Base-by-base conservation (phyloP, 2,888 invertebrate species). In the Bembecia ichneumoniformis region DNA sequence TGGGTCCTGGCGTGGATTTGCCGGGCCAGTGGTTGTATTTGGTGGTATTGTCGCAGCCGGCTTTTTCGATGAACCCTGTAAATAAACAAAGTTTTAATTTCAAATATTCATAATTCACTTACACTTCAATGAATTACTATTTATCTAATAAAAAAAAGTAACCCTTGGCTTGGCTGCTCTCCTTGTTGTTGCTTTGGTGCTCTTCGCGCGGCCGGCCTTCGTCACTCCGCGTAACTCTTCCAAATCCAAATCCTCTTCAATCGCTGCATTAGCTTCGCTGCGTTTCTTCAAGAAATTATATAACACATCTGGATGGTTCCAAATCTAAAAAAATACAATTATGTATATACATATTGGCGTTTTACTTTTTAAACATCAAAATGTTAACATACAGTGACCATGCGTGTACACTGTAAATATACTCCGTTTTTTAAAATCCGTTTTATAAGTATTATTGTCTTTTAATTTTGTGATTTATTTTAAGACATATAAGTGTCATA, bases 261-360 rank as follows among this genome's bases (percentile, higher is more conserved):
- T 77, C 3, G 91, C 91, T 17, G 92, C 92, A 58, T 92, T 93
- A 17, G 92, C 93, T 64, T 93, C 92, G 54, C 91, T 92, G 46
- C 94, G 90, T 71, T 96, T 96, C 67, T 92, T 93, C 51, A 97
- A 77, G 69, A 96, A 96, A 70, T 96, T 93, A 72, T 95, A 96
- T 28, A 97, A 75, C 14, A 97, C 95, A 73, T 97, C 97, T 0
- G 97, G 96, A 80, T 97, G 97, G 73, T 97, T 97, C 97, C 97
- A 97, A 61, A 97, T 96, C 90, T 91, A 63, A 14, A 66, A 64
- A 51, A 34, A 35, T 5, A 35, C 7, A 5, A 20, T 20, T 20
- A 34, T 13, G 1, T 35, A 13, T 11, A 14, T 35, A 20, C 28
- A 28, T 28, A 20, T 1, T 1, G 4, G 35, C 14, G 1, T 13